phyloP scores from a whole-genome alignment of 2,888 invertebrate species.

The Mimachlamys varia region DNA sequence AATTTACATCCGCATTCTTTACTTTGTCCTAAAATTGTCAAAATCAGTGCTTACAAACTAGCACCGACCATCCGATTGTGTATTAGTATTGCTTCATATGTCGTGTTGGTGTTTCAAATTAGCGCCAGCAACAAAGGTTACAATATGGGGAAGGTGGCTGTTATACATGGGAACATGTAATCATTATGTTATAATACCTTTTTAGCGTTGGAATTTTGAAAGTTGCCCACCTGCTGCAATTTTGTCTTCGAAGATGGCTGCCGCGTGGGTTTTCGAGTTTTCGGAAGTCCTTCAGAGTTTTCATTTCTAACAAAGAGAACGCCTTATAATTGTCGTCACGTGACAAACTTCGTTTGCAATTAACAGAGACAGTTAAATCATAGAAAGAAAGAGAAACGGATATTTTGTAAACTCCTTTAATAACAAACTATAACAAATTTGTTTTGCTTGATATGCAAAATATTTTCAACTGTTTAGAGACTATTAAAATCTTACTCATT shows the following conservation, averaged over 20 bases:
- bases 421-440: background rate
- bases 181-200: background rate
- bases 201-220: background rate
- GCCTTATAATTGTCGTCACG: background rate
- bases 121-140: background rate
- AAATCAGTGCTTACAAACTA: background rate
- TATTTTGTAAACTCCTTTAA: background rate
- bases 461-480: background rate
- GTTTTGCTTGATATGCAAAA: background rate
- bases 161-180: background rate
- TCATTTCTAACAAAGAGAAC: constrained; percentile 12
- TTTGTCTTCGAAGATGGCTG: constrained; percentile 43
- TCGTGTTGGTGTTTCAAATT: background rate
- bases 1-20: constrained; percentile 16
- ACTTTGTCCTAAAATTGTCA: background rate
- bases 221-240: constrained; percentile 32
- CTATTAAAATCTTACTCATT: background rate
- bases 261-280: constrained; percentile 44
- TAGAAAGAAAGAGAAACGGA: background rate
- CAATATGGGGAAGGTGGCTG: background rate
- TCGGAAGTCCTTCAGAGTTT: constrained; percentile 22
- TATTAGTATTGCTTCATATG: background rate
- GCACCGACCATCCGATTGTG: background rate
- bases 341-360: background rate
- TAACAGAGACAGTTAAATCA: background rate